phyloP scores from a whole-genome alignment of 2,888 invertebrate species.

The Cataglyphis rosenhaueri region DNA sequence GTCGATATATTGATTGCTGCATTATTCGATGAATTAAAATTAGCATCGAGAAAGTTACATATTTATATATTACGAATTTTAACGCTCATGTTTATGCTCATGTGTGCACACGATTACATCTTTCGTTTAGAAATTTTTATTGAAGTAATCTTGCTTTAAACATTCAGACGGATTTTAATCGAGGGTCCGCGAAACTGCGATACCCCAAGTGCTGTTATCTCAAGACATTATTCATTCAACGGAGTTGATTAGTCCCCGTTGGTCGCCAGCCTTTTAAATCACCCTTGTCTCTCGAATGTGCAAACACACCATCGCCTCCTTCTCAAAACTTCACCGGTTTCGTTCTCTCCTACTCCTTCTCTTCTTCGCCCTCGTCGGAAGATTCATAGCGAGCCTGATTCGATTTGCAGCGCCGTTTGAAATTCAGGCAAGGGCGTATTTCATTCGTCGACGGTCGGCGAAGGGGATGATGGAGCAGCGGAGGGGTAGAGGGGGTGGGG shows the following conservation, averaged over 20 bases:
- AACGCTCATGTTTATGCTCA: background rate
- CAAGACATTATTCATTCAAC: conserved; percentile 31
- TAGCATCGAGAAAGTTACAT: background rate
- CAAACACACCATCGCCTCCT: conserved; percentile 34
- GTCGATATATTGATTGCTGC: conserved; percentile 5
- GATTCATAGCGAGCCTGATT: conserved; percentile 77
- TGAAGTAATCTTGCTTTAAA: background rate
- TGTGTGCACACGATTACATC: background rate
- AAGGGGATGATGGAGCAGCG: background rate
- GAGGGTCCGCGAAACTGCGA: background rate
- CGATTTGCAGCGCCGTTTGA: conserved; percentile 76
- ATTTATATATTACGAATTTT: background rate
- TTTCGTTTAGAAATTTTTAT: background rate
- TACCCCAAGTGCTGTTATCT: background rate
- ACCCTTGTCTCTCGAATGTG: conserved; percentile 51
- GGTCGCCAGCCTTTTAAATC: conserved; percentile 45
- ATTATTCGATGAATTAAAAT: conserved; percentile 6
- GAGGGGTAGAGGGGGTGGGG: background rate
- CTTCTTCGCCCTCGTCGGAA: conserved; percentile 57
- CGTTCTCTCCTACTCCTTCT: conserved; percentile 18
- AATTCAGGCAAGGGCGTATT: conserved; percentile 74
- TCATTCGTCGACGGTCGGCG: conserved; percentile 59
- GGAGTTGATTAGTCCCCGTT: conserved; percentile 29
- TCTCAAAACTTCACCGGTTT: conserved; percentile 34
- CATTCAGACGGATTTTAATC: background rate